These are phyloP conservation scores for Oreochromis aureus DNA, from an alignment of 2,113 vertebrate genomes.

Conservation along the genomic window DNA sequence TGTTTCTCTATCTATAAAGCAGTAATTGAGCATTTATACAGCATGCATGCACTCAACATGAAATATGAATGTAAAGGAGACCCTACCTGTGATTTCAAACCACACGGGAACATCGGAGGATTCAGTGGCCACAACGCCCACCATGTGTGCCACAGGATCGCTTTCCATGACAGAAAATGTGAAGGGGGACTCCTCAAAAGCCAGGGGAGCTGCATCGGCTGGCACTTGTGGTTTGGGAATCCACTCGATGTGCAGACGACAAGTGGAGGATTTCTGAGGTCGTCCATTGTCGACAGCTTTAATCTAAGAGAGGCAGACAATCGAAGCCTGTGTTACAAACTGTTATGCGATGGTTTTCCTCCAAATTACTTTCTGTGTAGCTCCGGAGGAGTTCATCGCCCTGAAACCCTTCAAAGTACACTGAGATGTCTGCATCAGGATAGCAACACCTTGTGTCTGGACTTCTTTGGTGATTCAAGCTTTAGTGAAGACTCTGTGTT, in stretches of 20 bases:
- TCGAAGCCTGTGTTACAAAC: neutral
- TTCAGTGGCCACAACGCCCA: slow-evolving; percentile 88
- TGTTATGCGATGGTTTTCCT: neutral
- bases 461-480: neutral
- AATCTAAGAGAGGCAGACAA: slow-evolving; percentile 72
- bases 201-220: slow-evolving; percentile 64
- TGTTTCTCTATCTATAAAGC: neutral
- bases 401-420: neutral
- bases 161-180: slow-evolving; percentile 96
- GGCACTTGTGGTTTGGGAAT: slow-evolving; percentile 83
- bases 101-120: slow-evolving; percentile 82
- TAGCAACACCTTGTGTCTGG: neutral
- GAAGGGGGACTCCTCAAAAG: slow-evolving; percentile 88
- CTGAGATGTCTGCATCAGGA: neutral
- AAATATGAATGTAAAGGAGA: neutral
- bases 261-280: slow-evolving; percentile 90
- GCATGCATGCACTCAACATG: neutral
- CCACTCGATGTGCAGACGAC: slow-evolving; percentile 95
- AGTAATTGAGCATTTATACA: neutral
- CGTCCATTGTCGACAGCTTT: slow-evolving; percentile 97
- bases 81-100: slow-evolving; percentile 95
- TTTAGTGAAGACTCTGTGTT: neutral
- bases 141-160: slow-evolving; percentile 96
- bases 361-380: neutral
- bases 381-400: neutral